Evolutionary conservation across 1,140 invertebrate genomes (phyloP).

Genomic region (Eriocheir sinensis): DNA sequence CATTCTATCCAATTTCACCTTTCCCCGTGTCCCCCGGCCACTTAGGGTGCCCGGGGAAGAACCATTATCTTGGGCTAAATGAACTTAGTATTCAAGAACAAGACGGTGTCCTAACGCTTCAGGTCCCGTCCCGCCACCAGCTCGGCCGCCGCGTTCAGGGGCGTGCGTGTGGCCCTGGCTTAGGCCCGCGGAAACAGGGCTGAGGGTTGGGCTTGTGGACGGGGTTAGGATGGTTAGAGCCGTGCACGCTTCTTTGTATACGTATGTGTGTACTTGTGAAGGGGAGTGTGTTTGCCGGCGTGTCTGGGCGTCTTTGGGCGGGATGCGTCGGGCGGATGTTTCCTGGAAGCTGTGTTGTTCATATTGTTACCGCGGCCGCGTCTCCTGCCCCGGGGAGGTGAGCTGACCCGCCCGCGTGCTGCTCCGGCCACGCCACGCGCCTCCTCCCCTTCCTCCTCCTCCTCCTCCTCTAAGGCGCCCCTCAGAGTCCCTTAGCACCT

Average conservation of each 20-base stretch:
- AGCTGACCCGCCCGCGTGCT: neutral
- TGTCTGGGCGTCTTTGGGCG: neutral
- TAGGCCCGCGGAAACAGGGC: neutral
- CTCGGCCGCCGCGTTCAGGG: constrained; percentile 42
- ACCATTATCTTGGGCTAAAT: constrained; percentile 71
- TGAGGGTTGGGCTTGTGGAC: neutral
- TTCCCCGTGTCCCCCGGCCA: constrained; percentile 40
- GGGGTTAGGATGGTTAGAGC: neutral
- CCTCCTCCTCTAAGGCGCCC: neutral
- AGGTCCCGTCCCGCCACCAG: constrained; percentile 43
- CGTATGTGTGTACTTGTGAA: neutral
- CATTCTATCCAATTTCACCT: constrained; percentile 45
- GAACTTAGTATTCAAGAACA: constrained; percentile 76
- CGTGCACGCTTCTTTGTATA: neutral
- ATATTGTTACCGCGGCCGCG: constrained; percentile 12
- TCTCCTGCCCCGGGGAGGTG: neutral
- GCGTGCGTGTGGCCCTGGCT: constrained; percentile 33
- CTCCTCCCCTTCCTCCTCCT: neutral
- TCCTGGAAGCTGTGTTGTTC: constrained; percentile 13
- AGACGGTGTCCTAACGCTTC: constrained; percentile 69
- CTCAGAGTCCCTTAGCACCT: neutral
- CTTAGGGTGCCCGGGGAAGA: constrained; percentile 63
- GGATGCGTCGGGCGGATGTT: neutral
- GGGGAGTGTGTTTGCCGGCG: constrained; percentile 2
- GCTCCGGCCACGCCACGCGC: neutral